phyloP scores from a whole-genome alignment of 2,888 invertebrate genomes.

The Eilema depressum region DNA sequence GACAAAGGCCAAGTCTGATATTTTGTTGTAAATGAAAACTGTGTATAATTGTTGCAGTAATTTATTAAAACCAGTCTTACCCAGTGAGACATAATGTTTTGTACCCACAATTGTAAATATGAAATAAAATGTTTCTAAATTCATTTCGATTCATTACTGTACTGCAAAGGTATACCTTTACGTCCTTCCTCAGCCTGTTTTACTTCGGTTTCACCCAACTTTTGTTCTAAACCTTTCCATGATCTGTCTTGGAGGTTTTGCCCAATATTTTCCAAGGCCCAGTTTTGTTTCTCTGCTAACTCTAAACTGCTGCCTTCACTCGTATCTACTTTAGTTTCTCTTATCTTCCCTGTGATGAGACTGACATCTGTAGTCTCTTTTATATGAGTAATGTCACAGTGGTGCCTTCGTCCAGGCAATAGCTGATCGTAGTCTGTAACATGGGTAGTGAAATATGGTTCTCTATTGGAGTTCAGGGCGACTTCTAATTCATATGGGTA shows the following conservation, averaged over 20 bases:
- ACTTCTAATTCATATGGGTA: conserved; percentile 97
- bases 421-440: conserved; percentile 92
- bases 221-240: conserved; percentile 96
- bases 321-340: conserved; percentile 78
- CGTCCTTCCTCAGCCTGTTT: conserved; percentile 90
- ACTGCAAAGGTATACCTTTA: conserved; percentile 91
- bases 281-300: conserved; percentile 80
- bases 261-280: conserved; percentile 86
- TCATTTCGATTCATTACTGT: conserved; percentile 87
- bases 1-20: background rate
- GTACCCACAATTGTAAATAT: conserved; percentile 52
- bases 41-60: conserved; percentile 25
- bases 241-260: conserved; percentile 89
- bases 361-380: conserved; percentile 89
- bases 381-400: conserved; percentile 77
- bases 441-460: conserved; percentile 88
- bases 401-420: conserved; percentile 88
- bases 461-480: conserved; percentile 89
- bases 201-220: conserved; percentile 91
- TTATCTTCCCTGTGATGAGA: conserved; percentile 91
- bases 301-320: conserved; percentile 71
- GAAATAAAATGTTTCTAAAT: conserved; percentile 51
- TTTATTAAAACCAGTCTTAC: conserved; percentile 54
- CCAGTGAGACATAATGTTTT: conserved; percentile 44
- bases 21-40: conserved; percentile 28